A percentile compares a stretch with the other conserved stretches of the same genome.
Conservation (phyloP, 2,113 vertebrate genomes). For the Sinocyclocheilus rhinocerous region DNA sequence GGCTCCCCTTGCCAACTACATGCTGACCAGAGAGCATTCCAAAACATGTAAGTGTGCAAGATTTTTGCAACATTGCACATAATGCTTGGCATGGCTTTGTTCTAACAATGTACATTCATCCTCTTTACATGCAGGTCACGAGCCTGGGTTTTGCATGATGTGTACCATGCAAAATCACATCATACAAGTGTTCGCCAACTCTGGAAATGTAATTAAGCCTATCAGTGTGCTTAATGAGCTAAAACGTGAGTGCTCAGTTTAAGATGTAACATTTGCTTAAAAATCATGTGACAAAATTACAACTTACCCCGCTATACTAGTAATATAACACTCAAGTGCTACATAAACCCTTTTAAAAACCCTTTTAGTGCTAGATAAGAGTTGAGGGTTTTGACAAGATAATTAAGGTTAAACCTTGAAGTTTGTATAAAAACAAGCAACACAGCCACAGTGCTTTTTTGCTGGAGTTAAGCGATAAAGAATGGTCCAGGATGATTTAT, state of each 20-base stretch:
- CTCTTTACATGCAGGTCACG: slow-evolving; percentile 78
- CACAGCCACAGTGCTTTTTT: background rate
- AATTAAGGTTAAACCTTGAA: background rate
- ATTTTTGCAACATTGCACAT: background rate
- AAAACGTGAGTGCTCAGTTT: slow-evolving; percentile 80
- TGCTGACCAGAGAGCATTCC: slow-evolving; percentile 94
- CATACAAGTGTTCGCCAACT: slow-evolving; percentile 88
- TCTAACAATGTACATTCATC: background rate
- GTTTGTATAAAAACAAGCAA: background rate
- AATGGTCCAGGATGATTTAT: background rate
- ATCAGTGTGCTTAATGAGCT: slow-evolving; percentile 91
- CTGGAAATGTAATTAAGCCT: slow-evolving; percentile 91
- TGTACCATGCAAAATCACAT: slow-evolving; percentile 95
- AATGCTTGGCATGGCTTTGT: slow-evolving; percentile 2
- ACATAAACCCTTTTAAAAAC: background rate
- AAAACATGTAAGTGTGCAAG: slow-evolving; percentile 83
- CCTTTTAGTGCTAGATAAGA: background rate
- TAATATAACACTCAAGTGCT: background rate
- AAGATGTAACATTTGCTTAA: background rate
- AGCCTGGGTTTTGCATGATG: slow-evolving; percentile 97
- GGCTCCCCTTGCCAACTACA: slow-evolving; percentile 90
- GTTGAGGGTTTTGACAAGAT: background rate
- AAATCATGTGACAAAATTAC: background rate
- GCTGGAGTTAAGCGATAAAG: background rate
- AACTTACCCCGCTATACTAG: background rate